Conservation (phyloP, 2,888 invertebrate species). For the Thymelicus sylvestris region DNA sequence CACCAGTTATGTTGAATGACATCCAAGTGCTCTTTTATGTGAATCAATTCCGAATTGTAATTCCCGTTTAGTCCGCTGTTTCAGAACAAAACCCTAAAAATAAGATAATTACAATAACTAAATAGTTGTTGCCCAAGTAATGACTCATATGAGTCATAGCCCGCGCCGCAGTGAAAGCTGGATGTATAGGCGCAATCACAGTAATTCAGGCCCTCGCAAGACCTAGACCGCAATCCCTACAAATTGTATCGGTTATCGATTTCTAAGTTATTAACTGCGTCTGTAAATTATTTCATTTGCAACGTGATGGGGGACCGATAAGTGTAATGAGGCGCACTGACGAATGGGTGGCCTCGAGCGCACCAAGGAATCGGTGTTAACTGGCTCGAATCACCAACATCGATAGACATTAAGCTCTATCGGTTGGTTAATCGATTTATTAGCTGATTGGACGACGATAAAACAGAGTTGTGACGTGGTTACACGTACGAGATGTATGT, state of each 20-base stretch:
- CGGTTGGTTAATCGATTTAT: constrained; percentile 2
- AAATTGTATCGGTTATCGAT: constrained; percentile 64
- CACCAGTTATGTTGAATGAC: no score
- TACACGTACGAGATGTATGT: no score
- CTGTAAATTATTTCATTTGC: constrained; percentile 47
- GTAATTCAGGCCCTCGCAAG: constrained; percentile 51
- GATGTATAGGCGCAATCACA: constrained; percentile 50
- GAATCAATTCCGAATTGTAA: no score
- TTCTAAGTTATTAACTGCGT: constrained; percentile 58
- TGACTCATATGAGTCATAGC: neutral
- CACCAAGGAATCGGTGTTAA: neutral
- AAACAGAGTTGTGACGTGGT: no score
- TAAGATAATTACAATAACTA: neutral
- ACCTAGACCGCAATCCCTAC: constrained; percentile 55
- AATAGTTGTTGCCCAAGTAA: neutral
- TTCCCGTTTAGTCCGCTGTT: no score
- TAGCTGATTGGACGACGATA: constrained; percentile 1
- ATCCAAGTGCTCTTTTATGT: no score
- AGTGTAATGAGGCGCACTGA: constrained; percentile 25
- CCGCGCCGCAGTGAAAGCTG: constrained; percentile 52
- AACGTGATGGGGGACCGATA: constrained; percentile 18
- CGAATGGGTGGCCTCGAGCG: constrained; percentile 8
- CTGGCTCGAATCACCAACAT: constrained; percentile 16
- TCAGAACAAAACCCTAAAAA: neutral
- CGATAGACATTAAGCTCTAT: constrained; percentile 16